Evolutionary conservation across 2,888 invertebrate genomes (phyloP), one percentile per base, ranked within the genome.

Genomic region (Lysandra coridon): DNA sequence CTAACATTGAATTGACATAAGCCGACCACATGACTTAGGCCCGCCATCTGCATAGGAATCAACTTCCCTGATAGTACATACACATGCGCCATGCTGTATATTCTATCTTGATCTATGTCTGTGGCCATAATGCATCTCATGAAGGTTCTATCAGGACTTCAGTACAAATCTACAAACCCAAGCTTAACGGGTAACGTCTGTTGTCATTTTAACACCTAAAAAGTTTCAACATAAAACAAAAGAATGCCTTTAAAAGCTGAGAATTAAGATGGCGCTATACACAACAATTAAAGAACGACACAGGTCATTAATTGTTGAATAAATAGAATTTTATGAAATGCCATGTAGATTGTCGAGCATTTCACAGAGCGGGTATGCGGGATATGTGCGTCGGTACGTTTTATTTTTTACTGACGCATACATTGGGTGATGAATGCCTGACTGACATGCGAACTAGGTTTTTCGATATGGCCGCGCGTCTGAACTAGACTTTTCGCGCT

Each of bases 391-490:
- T 76, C 76, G 76, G 76, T 57, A 76, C 76, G 17, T 53, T 76
- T 76, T 1, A 33, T 53, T 76, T 76, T 76, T 76, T 53, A 57
- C 76, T 53, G 44, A 76, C 49, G 12, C 76, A 53, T 74, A 44
- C 74, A 73, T 73, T 53, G 76, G 76, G 76, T 76, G 76, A 76
- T 76, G 76, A 57, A 76, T 76, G 76, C 33, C 33, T 57, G 76
- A 76, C 76, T 57, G 76, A 76, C 76, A 76, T 76, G 76, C 76
- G 76, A 76, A 76, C 57, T 76, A 76, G 53, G 30, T 76, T 76
- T 76, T 76, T 76, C 33, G n/a, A 49, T 49, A 23, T 53, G 75
- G 33, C 69, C 49, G 75, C 74, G n/a, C 30, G 62, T 4, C 7
- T 49, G 4, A 49, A 23, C 44, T 23, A 74, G 49, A 44, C 74